These are phyloP conservation scores for Armadillidium nasatum DNA, from an alignment of 1,140 invertebrate genomes.

Conservation along the genomic window DNA sequence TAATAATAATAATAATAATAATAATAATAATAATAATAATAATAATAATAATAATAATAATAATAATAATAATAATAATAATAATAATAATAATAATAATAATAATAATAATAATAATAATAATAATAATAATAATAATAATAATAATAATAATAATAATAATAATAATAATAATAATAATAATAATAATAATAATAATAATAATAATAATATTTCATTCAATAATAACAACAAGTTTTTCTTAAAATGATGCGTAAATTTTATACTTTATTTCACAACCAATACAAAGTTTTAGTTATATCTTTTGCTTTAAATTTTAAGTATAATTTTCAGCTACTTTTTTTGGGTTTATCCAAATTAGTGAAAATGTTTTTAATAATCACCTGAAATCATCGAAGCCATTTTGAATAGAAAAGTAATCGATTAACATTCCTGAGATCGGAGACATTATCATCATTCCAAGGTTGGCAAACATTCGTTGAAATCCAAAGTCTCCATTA, in stretches of 20 bases:
- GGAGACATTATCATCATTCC: constrained; percentile 24
- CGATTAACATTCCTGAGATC: constrained; percentile 18
- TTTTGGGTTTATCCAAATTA: too few species aligned
- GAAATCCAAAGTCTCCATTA: constrained; percentile 28
- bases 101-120: neutral
- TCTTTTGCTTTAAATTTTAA: too few species aligned
- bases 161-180: neutral
- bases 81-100: neutral
- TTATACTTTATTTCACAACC: too few species aligned
- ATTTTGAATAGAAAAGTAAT: constrained; percentile 18
- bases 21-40: neutral
- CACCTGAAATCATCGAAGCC: constrained; percentile 22
- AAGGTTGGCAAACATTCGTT: constrained; percentile 14
- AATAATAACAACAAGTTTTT: too few species aligned
- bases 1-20: constrained; percentile 7
- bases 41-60: neutral
- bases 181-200: neutral
- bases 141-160: constrained; percentile 4
- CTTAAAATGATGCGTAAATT: too few species aligned
- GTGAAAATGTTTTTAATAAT: too few species aligned
- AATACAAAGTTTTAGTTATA: too few species aligned
- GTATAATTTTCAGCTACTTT: too few species aligned
- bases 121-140: neutral
- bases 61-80: neutral
- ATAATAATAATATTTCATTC: neutral